These are phyloP conservation scores for Deroptyus accipitrinus DNA, from an alignment of 2,113 vertebrate genomes.

Conservation along the genomic window DNA sequence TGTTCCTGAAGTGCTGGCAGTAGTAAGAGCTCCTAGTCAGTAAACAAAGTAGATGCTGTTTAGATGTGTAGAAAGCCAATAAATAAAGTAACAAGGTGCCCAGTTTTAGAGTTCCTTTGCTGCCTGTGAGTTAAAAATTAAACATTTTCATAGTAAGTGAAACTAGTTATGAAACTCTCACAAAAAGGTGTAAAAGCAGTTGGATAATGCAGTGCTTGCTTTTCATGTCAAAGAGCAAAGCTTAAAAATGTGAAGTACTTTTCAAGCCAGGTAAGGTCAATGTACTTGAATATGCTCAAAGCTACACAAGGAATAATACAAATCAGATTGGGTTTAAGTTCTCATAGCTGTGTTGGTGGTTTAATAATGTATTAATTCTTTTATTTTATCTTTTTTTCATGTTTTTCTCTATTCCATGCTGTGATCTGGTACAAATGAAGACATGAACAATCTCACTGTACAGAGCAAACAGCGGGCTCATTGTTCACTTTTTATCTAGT, in stretches of 20 bases:
- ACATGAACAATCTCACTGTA: neutral
- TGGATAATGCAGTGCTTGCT: neutral
- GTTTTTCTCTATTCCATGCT: neutral
- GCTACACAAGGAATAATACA: neutral
- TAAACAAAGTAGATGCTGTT: constrained; percentile 14
- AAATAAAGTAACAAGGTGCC: neutral
- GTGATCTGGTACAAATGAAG: neutral
- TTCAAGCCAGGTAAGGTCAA: neutral
- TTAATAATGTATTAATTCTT: neutral
- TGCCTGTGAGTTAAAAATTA: constrained; percentile 11
- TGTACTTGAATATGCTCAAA: neutral
- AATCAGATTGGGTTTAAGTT: neutral
- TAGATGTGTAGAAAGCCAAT: neutral
- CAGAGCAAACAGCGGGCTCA: constrained; percentile 15
- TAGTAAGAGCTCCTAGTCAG: constrained; percentile 7
- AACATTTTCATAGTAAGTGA: neutral
- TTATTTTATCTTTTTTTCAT: neutral
- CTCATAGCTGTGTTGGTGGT: neutral
- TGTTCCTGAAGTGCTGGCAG: constrained; percentile 58
- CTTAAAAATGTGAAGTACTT: neutral
- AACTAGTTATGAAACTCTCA: neutral
- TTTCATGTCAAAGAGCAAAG: neutral
- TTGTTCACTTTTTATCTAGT: constrained; percentile 7
- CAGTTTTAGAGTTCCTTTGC: constrained; percentile 9
- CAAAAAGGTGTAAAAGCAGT: neutral